Base-by-base conservation (phyloP, 2,888 invertebrate species). In the Leistus spinibarbis region DNA sequence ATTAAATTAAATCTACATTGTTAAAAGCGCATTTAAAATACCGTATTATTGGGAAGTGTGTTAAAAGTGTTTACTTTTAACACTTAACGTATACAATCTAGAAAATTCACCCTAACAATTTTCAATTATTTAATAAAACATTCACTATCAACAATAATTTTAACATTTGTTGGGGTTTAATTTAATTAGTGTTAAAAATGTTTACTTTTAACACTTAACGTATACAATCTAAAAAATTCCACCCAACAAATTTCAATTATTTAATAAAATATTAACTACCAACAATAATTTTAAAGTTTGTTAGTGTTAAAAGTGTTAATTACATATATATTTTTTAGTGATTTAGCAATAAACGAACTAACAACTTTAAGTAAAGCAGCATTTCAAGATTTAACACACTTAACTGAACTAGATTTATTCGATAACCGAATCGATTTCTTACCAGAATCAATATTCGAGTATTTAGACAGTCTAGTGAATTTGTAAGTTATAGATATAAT, bases 361-460 rank as follows among this genome's bases (percentile, higher is more conserved):
- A 88, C 89, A 13, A 91, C 92, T 0, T 83, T 93, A 66, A 91
- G 93, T 83, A 91, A 91, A 81, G 90, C 90, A 77, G 89, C 91
- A 0, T 93, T 94, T 81, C 88, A 88, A 78, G 90, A 90, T 7
- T 87, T 94, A 85, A 86, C 88, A 2, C 88, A 90, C 22, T 85
- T 94, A 2, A 87, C 87, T 66, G 91, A 92, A 80, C 82, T 92
- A 68, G 92, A 94, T 82, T 87, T 95, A 81, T 93, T 93, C 78
- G 91, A 92, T 81, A 95, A 95, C 83, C 88, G 88, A 73, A 87
- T 95, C 20, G 90, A 91, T 79, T 89, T 88, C 81, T 83, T 94
- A 23, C 91, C 92, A 0, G 86, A 88, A 1, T 88, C 88, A 1
- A 86, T 92, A 76, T 93, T 94, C 80, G 88, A 90, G 79, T 88